Conservation (phyloP, 2,113 vertebrate genomes). For the Crotalus horridus region DNA sequence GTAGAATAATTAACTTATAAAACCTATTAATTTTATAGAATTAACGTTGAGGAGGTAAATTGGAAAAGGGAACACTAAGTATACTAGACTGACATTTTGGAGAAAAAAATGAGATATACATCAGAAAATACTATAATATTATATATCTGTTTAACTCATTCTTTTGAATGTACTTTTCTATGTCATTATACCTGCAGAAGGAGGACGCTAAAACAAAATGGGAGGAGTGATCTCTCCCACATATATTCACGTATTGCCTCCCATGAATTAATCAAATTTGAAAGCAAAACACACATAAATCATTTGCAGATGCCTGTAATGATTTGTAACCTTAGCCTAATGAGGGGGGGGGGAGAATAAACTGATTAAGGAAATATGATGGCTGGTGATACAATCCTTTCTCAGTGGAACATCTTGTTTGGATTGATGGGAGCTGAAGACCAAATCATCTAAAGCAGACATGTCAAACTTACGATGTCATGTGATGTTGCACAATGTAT, state of each 20-base stretch:
- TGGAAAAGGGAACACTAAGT: background rate
- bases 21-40: background rate
- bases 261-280: background rate
- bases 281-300: background rate
- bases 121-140: background rate
- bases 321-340: background rate
- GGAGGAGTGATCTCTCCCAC: background rate
- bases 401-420: background rate
- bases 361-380: background rate
- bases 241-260: background rate
- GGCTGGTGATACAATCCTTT: background rate
- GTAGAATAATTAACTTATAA: background rate
- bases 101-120: background rate
- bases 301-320: background rate
- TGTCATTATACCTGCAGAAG: background rate
- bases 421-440: background rate
- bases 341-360: background rate
- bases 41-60: background rate
- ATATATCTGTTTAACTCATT: background rate
- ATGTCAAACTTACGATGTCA: too few relatives aligned
- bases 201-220: background rate
- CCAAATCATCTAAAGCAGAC: background rate
- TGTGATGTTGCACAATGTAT: too few relatives aligned
- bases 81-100: background rate
- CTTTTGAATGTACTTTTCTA: background rate